A percentile compares a stretch with the other conserved stretches of the same genome.
Evolutionary conservation across 2,797 vertebrate genomes (phyloP).

Genomic region (Sebastes hopkinsi): DNA sequence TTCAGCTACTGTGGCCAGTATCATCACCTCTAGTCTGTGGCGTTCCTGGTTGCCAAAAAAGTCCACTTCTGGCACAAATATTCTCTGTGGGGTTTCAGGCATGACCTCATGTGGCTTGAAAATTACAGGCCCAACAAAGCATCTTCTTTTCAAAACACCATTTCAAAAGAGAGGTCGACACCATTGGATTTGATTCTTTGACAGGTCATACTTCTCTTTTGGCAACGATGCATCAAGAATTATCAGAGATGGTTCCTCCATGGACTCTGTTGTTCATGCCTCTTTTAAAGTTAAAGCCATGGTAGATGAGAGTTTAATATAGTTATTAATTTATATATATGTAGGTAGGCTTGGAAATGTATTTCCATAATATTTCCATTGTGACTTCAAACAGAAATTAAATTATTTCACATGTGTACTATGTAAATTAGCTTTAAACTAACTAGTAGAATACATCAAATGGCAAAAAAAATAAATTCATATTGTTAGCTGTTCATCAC

Average conservation of each 20-base stretch:
- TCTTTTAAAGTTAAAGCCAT: background rate
- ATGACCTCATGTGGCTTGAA: slow-evolving; percentile 48
- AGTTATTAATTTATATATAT: background rate
- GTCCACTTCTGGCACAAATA: slow-evolving; percentile 50
- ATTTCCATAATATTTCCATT: background rate
- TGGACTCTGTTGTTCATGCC: background rate
- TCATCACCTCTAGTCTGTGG: slow-evolving; percentile 57
- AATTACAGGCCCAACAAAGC: slow-evolving; percentile 55
- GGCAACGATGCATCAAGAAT: background rate
- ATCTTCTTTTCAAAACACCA: slow-evolving; percentile 29
- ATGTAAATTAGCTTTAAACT: background rate
- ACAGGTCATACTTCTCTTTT: slow-evolving; percentile 6
- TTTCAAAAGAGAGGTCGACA: slow-evolving; percentile 36
- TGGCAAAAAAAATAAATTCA: background rate
- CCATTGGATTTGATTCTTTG: background rate
- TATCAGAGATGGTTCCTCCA: background rate
- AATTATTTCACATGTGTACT: background rate
- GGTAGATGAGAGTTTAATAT: background rate
- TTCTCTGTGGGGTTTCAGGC: slow-evolving; percentile 47
- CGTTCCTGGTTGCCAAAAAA: slow-evolving; percentile 37
- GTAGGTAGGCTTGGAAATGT: background rate
- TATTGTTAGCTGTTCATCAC: background rate
- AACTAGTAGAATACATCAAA: background rate
- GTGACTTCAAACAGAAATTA: background rate
- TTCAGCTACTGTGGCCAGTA: slow-evolving; percentile 32